A percentile compares a stretch with the other conserved stretches of the same genome.
phyloP scores from a whole-genome alignment of 2,113 vertebrate species.

The Sphaerodactylus townsendi region DNA sequence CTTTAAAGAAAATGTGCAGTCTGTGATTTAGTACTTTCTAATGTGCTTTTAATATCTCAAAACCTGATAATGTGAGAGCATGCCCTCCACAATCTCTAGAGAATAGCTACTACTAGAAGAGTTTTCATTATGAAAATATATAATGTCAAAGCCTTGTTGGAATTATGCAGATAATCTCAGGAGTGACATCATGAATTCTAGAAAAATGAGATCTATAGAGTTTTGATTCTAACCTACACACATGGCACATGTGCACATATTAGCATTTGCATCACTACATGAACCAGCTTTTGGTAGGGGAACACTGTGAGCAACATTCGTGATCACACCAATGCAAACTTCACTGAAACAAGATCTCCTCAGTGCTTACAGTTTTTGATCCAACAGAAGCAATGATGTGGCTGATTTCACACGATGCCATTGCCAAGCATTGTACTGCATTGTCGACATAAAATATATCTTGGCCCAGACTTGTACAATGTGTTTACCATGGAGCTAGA shows the following conservation, averaged over 20 bases:
- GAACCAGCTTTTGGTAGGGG: neutral
- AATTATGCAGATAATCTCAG: fast-evolving
- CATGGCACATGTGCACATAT: neutral
- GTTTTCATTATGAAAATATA: conserved; percentile 1
- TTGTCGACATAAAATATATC: neutral
- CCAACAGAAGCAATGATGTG: conserved; percentile 9
- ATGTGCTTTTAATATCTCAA: neutral
- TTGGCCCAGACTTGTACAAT: neutral
- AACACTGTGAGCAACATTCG: neutral
- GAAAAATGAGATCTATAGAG: fast-evolving
- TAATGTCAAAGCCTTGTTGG: neutral
- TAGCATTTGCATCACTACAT: neutral
- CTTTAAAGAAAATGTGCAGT: neutral
- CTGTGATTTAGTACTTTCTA: neutral
- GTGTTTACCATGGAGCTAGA: neutral
- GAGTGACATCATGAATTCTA: neutral
- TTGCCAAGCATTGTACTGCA: neutral
- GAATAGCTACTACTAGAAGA: neutral
- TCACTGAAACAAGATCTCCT: conserved; percentile 1
- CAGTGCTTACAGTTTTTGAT: neutral
- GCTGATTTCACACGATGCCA: neutral
- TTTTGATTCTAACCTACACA: neutral
- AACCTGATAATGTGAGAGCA: neutral
- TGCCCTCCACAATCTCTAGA: neutral
- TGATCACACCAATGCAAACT: neutral